phyloP scores from a whole-genome alignment of 2,113 vertebrate genomes.

The Henicopernis longicauda region DNA sequence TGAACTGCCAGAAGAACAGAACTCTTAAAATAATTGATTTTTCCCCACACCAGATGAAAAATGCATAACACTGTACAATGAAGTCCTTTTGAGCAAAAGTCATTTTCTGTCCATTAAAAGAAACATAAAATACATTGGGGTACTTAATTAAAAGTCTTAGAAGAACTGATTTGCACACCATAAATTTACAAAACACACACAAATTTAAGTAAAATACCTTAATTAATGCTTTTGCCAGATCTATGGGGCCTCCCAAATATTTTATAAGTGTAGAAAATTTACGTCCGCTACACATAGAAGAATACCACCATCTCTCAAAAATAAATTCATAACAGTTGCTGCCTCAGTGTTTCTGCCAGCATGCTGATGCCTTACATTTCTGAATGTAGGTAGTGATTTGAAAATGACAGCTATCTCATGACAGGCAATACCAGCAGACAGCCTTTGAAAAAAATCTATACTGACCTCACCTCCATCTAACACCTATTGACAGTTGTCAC shows the following conservation, averaged over 20 bases:
- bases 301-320: background rate
- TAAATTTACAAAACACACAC: conserved; percentile 63
- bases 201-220: conserved; percentile 35
- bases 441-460: conserved; percentile 78
- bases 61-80: conserved; percentile 63
- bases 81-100: conserved; percentile 72
- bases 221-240: conserved; percentile 8
- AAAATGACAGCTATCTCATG: conserved; percentile 76
- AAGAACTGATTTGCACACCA: conserved; percentile 46
- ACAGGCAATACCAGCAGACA: conserved; percentile 67
- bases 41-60: conserved; percentile 69
- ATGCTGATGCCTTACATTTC: conserved; percentile 46
- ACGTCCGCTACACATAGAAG: background rate
- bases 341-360: conserved; percentile 21
- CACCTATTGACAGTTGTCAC: conserved; percentile 80
- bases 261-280: background rate
- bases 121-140: conserved; percentile 66
- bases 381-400: conserved; percentile 64
- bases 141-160: conserved; percentile 65
- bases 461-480: conserved; percentile 74
- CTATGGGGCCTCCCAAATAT: conserved; percentile 3
- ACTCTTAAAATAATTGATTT: conserved; percentile 79
- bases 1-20: conserved; percentile 70
- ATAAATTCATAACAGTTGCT: conserved; percentile 29
- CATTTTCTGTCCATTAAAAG: conserved; percentile 75